Evolutionary conservation across 2,888 invertebrate species (phyloP), one percentile per base, ranked within the genome.

Genomic region (Eupithecia dodoneata): DNA sequence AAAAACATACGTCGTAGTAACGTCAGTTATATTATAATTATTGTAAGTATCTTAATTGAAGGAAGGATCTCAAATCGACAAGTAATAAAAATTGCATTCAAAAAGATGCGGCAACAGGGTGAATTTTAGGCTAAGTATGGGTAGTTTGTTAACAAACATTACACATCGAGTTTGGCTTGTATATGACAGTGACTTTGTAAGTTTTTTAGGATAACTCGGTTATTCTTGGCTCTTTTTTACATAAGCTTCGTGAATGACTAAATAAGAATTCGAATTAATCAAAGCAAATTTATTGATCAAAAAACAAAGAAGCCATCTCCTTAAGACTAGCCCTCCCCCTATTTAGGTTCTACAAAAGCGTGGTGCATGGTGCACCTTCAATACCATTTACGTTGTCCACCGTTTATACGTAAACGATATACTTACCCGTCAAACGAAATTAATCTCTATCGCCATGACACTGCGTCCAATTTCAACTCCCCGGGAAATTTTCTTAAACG

Each of bases 311-410:
- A 89, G 89, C 85, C 78, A 15, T 82, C 83, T 92, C 93, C 90
- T 86, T 80, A 83, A 10, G 77, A 83, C 44, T 52, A 76, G 81
- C 79, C 74, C 83, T 75, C 82, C 85, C 87, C 87, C 90, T 88
- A 90, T 90, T 93, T 90, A 89, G 88, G 86, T 88, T 87, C 84
- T 89, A 92, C 90, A 90, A 92, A 92, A 94, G 91, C 92, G 88
- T 90, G 90, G 91, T 93, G 93, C 93, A 92, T 91, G 91, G 90
- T 91, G 93, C 92, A 92, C 90, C 90, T 91, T 92, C 91, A 92
- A 90, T 90, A 88, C 90, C 90, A 87, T 91, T 91, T 91, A 90
- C 91, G 88, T 90, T 90, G 88, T 92, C 91, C 91, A 92, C 86
- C 85, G 87, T 91, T 84, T 88, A 89, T 88, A 89, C 85, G 85